Conservation (phyloP, 1,140 invertebrate species). For the Agrypnia vestita region DNA sequence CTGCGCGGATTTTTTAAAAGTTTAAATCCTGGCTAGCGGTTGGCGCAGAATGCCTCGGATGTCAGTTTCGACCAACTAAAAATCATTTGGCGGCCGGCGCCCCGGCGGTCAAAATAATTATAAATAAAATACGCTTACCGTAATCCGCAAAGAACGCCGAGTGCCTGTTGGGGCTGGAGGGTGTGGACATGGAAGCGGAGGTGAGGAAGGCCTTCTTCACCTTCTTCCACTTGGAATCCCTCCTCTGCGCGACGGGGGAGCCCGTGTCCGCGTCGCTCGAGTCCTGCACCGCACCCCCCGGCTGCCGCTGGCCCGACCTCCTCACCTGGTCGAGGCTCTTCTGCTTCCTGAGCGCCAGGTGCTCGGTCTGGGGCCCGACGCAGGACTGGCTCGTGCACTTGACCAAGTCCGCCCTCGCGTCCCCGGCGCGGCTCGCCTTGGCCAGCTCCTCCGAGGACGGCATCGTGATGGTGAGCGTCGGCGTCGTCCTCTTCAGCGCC, state of each 20-base stretch:
- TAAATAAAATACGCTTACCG: conserved; percentile 65
- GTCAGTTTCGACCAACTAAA: too few relatives aligned
- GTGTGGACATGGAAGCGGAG: conserved; percentile 76
- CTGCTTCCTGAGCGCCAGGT: conserved; percentile 70
- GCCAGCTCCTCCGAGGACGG: conserved; percentile 75
- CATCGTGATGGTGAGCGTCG: conserved; percentile 74
- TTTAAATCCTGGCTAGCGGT: too few relatives aligned
- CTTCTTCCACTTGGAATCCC: conserved; percentile 80
- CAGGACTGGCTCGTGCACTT: conserved; percentile 32
- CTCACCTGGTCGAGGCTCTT: conserved; percentile 67
- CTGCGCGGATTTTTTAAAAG: too few relatives aligned
- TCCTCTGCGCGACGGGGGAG: conserved; percentile 64
- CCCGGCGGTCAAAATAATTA: too few relatives aligned
- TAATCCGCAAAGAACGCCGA: conserved; percentile 77
- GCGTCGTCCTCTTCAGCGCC: conserved; percentile 64
- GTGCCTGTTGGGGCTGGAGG: conserved; percentile 78
- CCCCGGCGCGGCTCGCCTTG: conserved; percentile 24
- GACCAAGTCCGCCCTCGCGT: background rate
- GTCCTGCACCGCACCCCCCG: conserved; percentile 65
- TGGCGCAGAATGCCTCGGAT: too few relatives aligned
- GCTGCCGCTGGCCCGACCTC: conserved; percentile 58
- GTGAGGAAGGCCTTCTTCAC: conserved; percentile 82
- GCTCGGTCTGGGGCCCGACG: conserved; percentile 35
- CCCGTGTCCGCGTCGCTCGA: conserved; percentile 65
- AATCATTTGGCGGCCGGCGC: too few relatives aligned